Conservation (phyloP, 1,140 invertebrate species). For the Polypedilum pembai region DNA sequence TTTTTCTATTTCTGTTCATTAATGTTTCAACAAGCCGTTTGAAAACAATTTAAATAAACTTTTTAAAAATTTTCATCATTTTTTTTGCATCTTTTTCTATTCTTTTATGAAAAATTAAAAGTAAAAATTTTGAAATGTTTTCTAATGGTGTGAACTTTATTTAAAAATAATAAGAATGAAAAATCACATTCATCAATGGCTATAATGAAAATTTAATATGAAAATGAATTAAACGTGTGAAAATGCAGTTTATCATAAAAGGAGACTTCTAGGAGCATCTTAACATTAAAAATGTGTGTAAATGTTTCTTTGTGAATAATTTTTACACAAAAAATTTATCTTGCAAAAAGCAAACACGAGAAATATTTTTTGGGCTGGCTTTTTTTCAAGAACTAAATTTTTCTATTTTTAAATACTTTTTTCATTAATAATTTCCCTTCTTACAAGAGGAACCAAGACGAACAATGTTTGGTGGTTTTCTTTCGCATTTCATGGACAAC, state of each 20-base stretch:
- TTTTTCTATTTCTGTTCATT: too few species aligned
- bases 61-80: too few species aligned
- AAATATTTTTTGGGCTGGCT: background rate
- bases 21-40: too few species aligned
- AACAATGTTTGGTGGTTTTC: conserved; percentile 17
- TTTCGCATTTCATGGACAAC: background rate
- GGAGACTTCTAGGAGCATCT: background rate
- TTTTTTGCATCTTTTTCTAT: too few species aligned
- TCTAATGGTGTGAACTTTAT: too few species aligned
- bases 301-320: background rate
- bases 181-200: conserved; percentile 17
- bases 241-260: background rate
- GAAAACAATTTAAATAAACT: too few species aligned
- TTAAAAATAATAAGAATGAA: background rate
- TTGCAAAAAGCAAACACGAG: background rate
- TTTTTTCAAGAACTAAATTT: background rate
- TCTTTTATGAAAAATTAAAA: too few species aligned
- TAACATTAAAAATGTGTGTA: background rate
- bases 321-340: background rate
- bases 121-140: too few species aligned
- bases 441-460: background rate
- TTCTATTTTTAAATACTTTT: background rate
- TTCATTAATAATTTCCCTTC: background rate
- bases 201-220: background rate
- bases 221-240: background rate